These are phyloP conservation scores for Abrostola tripartita DNA, from an alignment of 2,888 invertebrate species.

Conservation along the genomic window DNA sequence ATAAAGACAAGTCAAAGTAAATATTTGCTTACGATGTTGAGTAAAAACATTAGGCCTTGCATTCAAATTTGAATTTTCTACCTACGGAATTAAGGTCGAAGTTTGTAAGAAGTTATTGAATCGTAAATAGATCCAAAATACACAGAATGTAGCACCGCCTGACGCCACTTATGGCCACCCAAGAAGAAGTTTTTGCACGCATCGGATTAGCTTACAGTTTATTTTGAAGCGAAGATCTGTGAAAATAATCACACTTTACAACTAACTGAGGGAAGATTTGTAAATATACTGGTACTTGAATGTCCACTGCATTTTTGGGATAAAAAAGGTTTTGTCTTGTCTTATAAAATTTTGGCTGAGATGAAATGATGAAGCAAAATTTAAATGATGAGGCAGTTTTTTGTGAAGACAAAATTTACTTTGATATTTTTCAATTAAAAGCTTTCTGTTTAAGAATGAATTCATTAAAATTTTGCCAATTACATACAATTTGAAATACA, in stretches of 20 bases:
- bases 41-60: slow-evolving; percentile 51
- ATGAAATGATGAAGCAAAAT: too few species aligned
- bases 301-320: slow-evolving; percentile 17
- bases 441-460: too few species aligned
- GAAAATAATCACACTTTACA: slow-evolving; percentile 68
- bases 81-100: neutral
- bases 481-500: too few species aligned
- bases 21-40: slow-evolving; percentile 77
- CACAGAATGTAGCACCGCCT: slow-evolving; percentile 78
- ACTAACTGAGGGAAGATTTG: slow-evolving; percentile 39
- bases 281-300: slow-evolving; percentile 17
- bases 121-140: slow-evolving; percentile 71
- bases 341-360: neutral
- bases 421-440: too few species aligned
- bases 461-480: too few species aligned
- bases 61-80: slow-evolving; percentile 43
- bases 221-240: slow-evolving; percentile 71
- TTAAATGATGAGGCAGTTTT: too few species aligned
- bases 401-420: too few species aligned
- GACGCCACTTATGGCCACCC: slow-evolving; percentile 87
- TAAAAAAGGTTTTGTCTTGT: neutral
- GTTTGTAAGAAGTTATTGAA: slow-evolving; percentile 22
- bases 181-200: slow-evolving; percentile 78
- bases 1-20: slow-evolving; percentile 80
- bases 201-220: slow-evolving; percentile 73